Conservation (phyloP, 1,140 invertebrate species). For the Bacillus rossius region DNA sequence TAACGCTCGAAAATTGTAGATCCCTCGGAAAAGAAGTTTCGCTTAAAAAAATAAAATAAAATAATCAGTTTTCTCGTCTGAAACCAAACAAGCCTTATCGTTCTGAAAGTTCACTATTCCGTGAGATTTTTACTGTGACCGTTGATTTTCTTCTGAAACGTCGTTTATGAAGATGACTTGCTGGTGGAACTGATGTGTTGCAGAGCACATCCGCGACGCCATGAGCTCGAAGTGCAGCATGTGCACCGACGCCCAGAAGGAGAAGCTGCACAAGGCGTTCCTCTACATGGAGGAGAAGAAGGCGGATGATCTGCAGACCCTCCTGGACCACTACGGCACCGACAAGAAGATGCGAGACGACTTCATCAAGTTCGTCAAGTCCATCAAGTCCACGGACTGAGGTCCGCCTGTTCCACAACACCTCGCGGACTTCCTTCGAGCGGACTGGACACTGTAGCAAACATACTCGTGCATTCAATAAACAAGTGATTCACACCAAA, state of each 20-base stretch:
- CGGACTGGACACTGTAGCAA: too few species aligned
- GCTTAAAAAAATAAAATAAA: too few species aligned
- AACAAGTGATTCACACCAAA: too few species aligned
- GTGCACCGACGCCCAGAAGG: conserved; percentile 36
- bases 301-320: conserved; percentile 39
- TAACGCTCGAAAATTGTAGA: too few species aligned
- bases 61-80: too few species aligned
- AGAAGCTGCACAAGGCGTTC: conserved; percentile 26
- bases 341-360: conserved; percentile 33
- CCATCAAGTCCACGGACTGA: too few species aligned
- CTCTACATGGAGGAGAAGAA: conserved; percentile 37
- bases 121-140: not conserved
- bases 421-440: too few species aligned
- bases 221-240: conserved; percentile 33
- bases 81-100: too few species aligned
- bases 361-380: too few species aligned
- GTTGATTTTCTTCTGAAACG: not conserved
- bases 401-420: too few species aligned
- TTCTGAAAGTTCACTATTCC: not conserved
- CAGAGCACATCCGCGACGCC: conserved; percentile 35
- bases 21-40: too few species aligned
- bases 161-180: not conserved
- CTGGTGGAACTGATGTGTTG: conserved; percentile 14
- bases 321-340: conserved; percentile 43
- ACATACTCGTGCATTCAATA: too few species aligned